Base-by-base conservation (phyloP, 2,888 invertebrate species). In the Athetis lepigone region DNA sequence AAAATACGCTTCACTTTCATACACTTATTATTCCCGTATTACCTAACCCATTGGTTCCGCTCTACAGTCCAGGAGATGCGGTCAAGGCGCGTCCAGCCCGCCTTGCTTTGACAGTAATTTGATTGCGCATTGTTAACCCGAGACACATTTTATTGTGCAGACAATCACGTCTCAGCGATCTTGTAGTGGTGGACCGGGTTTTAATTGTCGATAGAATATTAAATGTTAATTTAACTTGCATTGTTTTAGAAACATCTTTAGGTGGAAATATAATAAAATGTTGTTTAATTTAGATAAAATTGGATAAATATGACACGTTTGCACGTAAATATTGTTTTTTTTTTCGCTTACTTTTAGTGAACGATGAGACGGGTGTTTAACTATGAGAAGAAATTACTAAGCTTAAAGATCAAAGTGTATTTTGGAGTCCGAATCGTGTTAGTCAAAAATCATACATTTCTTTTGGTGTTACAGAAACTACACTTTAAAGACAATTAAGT, bases 61-160 rank as follows among this genome's bases (percentile, higher is more conserved):
- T 77, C 29, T 40, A 40, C 39, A 71, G 77, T 79, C 77, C 74
- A 82, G 81, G 80, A 83, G 85, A 85, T 79, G 75, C 87, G 90
- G 90, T 89, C 89, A 89, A 85, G 84, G 85, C 76, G 80, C 79
- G 82, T 82, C 85, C 83, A 81, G 81, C 67, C 72, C 83, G 83
- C 56, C 62, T 75, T 57, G 42, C 81, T 88, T 80, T 88, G 90
- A 89, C 91, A 87, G 89, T 90, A 88, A 92, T 93, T 93, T 93
- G 94, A 94, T 94, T 90, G 92, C 90, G 90, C 92, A 94, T 94
- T 94, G 94, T 94, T 85, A 90, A 82, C 80, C 81, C 86, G 85
- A 88, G 86, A 88, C 88, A 89, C 83, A 89, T 92, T 92, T 92
- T 92, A 91, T 90, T 89, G 86, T 85, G 85, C 84, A 90, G 89